A percentile compares a stretch with the other conserved stretches of the same genome.
Conservation (phyloP, 2,888 invertebrate genomes). For the Amblyjoppa fuscipennis region DNA sequence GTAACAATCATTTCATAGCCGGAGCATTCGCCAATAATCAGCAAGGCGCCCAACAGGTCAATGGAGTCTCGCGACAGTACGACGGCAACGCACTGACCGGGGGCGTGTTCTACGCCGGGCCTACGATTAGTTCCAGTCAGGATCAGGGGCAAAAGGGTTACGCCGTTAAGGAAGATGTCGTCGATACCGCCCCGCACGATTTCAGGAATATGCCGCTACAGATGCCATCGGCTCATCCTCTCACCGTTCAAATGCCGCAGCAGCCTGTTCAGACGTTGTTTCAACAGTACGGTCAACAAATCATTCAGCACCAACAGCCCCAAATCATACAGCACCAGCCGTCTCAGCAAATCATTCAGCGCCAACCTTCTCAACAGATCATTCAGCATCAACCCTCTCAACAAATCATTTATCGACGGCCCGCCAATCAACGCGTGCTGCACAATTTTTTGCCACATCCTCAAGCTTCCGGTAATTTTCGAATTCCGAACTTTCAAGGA, state of each 20-base stretch:
- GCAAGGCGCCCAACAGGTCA: constrained; percentile 44
- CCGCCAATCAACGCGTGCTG: constrained; percentile 35
- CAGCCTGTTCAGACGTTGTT: constrained; percentile 27
- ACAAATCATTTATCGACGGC: constrained; percentile 19
- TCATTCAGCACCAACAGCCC: not conserved
- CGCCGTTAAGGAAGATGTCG: constrained; percentile 77
- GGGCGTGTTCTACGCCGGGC: constrained; percentile 1
- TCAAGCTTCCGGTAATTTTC: constrained; percentile 51
- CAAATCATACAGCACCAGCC: constrained; percentile 15
- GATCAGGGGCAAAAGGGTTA: constrained; percentile 72
- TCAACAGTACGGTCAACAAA: constrained; percentile 1
- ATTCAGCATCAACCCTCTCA: constrained; percentile 26
- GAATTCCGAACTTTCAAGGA: constrained; percentile 35
- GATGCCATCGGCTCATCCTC: constrained; percentile 52
- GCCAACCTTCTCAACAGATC: constrained; percentile 19
- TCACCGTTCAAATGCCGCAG: constrained; percentile 16
- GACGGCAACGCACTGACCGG: constrained; percentile 8
- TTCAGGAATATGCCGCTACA: constrained; percentile 73
- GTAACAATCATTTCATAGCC: constrained; percentile 30
- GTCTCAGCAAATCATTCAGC: constrained; percentile 27
- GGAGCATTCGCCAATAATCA: constrained; percentile 32
- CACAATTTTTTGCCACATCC: constrained; percentile 42
- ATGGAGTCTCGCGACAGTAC: constrained; percentile 29
- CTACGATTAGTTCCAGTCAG: not conserved
- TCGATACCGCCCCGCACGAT: constrained; percentile 73